A percentile compares a stretch with the other conserved stretches of the same genome.
phyloP scores from a whole-genome alignment of 2,797 vertebrate genomes.

The Clangula hyemalis region DNA sequence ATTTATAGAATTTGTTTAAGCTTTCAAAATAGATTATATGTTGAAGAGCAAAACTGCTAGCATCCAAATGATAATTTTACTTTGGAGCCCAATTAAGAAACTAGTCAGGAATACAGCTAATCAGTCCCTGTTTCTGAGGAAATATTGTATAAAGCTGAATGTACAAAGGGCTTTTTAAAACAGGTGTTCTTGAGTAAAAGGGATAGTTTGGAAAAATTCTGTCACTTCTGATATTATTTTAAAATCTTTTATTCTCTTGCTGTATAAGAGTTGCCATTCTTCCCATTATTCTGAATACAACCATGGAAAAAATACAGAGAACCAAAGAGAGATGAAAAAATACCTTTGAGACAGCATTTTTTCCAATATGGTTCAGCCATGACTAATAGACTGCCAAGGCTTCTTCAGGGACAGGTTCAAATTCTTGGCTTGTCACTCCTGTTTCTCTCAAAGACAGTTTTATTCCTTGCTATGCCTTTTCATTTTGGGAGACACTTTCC shows the following conservation, averaged over 20 bases:
- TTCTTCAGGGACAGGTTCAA: not conserved
- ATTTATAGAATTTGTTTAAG: constrained; percentile 45
- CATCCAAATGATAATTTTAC: constrained; percentile 24
- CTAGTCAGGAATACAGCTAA: not conserved
- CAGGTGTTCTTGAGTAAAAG: not conserved
- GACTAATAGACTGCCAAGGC: not conserved
- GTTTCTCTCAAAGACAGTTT: not conserved
- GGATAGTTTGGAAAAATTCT: not conserved
- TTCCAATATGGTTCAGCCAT: not conserved
- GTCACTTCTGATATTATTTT: not conserved
- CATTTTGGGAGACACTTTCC: not conserved
- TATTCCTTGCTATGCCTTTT: not conserved
- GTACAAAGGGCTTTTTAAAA: not conserved
- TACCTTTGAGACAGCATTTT: not conserved
- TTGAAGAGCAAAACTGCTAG: not conserved
- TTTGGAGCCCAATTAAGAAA: constrained; percentile 34
- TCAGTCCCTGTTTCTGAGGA: not conserved
- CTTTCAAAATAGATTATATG: constrained; percentile 41
- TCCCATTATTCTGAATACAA: not conserved
- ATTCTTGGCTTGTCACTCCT: not conserved
- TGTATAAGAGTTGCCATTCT: not conserved
- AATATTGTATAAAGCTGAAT: not conserved
- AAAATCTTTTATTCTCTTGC: not conserved
- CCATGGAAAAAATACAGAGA: not conserved
- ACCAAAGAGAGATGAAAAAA: not conserved